Conservation (phyloP, 2,113 vertebrate species). For the Artemisiospiza belli region DNA sequence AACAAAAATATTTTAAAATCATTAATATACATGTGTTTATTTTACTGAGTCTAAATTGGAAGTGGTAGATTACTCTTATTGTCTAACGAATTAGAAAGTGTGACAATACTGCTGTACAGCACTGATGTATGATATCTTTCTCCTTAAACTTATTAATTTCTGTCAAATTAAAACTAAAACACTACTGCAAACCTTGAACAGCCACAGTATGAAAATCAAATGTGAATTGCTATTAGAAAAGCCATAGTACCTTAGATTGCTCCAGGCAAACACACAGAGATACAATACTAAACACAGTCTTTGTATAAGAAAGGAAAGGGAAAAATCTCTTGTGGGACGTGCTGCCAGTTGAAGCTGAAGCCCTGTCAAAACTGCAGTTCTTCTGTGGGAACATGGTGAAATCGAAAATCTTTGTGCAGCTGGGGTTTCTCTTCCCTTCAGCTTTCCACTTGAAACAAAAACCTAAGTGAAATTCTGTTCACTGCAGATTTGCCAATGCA, state of each 20-base stretch:
- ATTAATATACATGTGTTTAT: constrained; percentile 83
- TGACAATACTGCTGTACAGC: constrained; percentile 57
- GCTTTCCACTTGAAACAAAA: constrained; percentile 65
- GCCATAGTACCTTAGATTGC: constrained; percentile 44
- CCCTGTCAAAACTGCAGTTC: constrained; percentile 70
- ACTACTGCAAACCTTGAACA: constrained; percentile 45
- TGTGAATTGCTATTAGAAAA: constrained; percentile 56
- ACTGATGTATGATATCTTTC: constrained; percentile 60
- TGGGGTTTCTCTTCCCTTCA: constrained; percentile 36
- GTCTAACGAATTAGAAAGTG: constrained; percentile 75
- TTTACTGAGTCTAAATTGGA: constrained; percentile 74
- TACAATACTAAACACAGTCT: constrained; percentile 63
- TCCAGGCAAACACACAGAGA: constrained; percentile 67
- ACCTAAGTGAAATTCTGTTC: constrained; percentile 56
- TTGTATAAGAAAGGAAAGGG: constrained; percentile 62
- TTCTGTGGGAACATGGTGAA: constrained; percentile 64
- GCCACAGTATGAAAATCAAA: constrained; percentile 66
- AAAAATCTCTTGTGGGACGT: constrained; percentile 62
- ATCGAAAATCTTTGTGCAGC: constrained; percentile 58
- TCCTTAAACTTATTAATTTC: constrained; percentile 74
- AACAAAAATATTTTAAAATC: constrained; percentile 77
- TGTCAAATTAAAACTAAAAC: constrained; percentile 74
- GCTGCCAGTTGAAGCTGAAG: constrained; percentile 69
- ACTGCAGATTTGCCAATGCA: constrained; percentile 56
- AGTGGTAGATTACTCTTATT: constrained; percentile 72